Evolutionary conservation across 2,113 vertebrate genomes (phyloP).

Genomic region (Dunckerocampus dactyliophorus): DNA sequence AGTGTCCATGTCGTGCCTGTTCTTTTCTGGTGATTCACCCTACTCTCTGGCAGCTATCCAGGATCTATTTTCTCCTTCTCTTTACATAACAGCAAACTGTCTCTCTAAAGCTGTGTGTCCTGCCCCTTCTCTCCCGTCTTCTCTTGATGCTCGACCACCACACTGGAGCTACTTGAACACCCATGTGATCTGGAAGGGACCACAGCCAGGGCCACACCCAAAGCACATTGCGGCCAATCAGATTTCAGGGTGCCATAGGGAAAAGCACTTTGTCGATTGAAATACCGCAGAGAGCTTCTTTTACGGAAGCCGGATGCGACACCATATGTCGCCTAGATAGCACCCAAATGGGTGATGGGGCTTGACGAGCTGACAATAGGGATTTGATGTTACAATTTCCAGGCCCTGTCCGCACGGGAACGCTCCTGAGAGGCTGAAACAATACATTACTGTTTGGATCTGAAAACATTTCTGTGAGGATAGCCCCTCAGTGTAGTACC

Average conservation of each 20-base stretch:
- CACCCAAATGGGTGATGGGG: conserved; percentile 60
- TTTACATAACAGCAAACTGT: conserved; percentile 71
- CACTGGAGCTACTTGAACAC: conserved; percentile 21
- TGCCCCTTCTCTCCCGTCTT: conserved; percentile 42
- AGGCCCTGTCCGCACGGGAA: no score
- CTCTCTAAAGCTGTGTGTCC: conserved; percentile 49
- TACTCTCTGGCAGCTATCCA: conserved; percentile 68
- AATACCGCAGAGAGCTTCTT: conserved; percentile 33
- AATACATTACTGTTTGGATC: no score
- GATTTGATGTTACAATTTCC: conserved; percentile 39
- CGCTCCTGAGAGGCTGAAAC: no score
- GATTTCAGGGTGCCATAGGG: conserved; percentile 21
- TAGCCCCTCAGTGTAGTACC: conserved; percentile 23
- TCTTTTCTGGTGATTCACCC: conserved; percentile 67
- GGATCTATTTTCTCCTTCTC: conserved; percentile 70
- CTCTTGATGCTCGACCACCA: conserved; percentile 23
- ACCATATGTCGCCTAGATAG: conserved; percentile 70
- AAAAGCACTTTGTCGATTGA: conserved; percentile 27
- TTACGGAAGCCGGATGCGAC: conserved; percentile 52
- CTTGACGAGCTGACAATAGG: conserved; percentile 62
- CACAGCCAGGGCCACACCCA: conserved; percentile 39
- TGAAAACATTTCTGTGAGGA: no score
- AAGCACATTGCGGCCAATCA: conserved; percentile 16
- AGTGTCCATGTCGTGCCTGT: conserved; percentile 55
- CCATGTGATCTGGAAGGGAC: conserved; percentile 20